Base-by-base conservation (phyloP, 1,140 invertebrate genomes). In the Pectinophora gossypiella region DNA sequence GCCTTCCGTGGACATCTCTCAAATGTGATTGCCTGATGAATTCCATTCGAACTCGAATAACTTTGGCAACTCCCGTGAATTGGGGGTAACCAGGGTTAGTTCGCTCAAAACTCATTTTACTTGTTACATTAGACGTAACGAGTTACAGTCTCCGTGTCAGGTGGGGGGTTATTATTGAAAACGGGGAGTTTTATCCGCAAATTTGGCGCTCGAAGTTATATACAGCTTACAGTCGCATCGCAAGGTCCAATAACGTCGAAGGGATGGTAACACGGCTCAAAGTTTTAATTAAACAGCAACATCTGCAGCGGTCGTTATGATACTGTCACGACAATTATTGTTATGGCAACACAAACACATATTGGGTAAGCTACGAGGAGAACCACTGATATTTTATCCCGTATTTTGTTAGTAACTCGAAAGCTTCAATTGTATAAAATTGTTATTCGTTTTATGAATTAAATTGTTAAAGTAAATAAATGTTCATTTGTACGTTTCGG, bases 261-360 rank as follows among this genome's bases (percentile, higher is more conserved):
- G 75, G 76, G 76, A 58, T 64, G 68, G 67, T 56, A 67, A 64
- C 61, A 64, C 65, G 64, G 59, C 54, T 68, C 59, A 76, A 82
- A 82, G 68, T 82, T 82, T 82, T 78, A 82, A 82, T 80, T 79
- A 83, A 80, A 77, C 64, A 77, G 68, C 61, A 70, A 75, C 79
- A 83, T 83, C 75, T 83, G 79, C 36, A 22, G 36, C 48, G 43
- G 53, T 68, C 69, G 71, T 78, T 72, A 66, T 56, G 59, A 58
- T 68, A 64, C 70, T 59, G 74, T 68, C 65, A 72, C 60, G 72
- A 72, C 67, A 75, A 80, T 78, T 78, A 78, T 72, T 78, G 66
- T 74, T 74, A 68, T 53, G 55, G 61, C 58, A n/a, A 64, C 52
- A 72, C 54, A 68, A 65, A 74, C 56, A 74, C 58, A 56, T 60